These are phyloP conservation scores for Mormyrus lacerda DNA, from an alignment of 2,113 vertebrate species.

Conservation along the genomic window DNA sequence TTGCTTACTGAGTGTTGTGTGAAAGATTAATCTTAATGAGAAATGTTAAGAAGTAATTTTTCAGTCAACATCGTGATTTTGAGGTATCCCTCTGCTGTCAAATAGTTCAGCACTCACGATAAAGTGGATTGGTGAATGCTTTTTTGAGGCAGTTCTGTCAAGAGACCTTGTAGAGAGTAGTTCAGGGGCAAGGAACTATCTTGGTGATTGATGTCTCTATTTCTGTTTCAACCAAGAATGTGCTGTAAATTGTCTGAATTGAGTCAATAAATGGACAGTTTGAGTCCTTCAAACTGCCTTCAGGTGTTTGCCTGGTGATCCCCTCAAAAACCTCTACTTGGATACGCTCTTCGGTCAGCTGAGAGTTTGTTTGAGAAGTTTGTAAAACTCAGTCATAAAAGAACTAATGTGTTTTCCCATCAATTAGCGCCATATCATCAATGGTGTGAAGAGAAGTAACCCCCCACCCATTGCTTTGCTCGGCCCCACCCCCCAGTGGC, in stretches of 20 bases:
- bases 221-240: not conserved
- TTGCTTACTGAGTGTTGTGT: not conserved
- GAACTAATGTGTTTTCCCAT: conserved; percentile 26
- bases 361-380: not conserved
- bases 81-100: not conserved
- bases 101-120: not conserved
- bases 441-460: conserved; percentile 5
- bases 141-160: not conserved
- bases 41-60: not conserved
- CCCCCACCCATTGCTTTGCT: not conserved
- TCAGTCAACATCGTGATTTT: not conserved
- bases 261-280: not conserved
- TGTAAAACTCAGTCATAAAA: not conserved
- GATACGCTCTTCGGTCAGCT: not conserved
- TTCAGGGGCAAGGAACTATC: not conserved
- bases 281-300: not conserved
- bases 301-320: not conserved
- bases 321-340: not conserved
- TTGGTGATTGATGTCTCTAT: not conserved
- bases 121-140: not conserved
- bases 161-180: not conserved
- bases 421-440: not conserved
- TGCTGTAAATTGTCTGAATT: not conserved
- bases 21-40: not conserved
- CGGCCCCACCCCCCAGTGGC: not conserved